Conservation (phyloP, 2,113 vertebrate species). For the Clarias batrachus region DNA sequence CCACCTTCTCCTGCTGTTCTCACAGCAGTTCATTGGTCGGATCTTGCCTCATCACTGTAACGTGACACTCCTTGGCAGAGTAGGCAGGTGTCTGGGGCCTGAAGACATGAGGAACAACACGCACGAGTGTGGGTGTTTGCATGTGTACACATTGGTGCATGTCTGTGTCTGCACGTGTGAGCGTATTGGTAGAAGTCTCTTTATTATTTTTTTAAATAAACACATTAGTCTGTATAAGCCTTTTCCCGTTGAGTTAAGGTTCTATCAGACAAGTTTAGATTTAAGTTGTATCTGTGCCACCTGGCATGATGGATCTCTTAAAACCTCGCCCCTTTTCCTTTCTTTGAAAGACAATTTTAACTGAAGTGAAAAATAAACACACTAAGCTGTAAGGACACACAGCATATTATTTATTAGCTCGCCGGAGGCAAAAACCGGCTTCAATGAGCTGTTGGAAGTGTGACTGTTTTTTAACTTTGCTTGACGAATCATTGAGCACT, state of each 20-base stretch:
- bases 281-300: not conserved
- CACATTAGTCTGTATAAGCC: not conserved
- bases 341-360: not conserved
- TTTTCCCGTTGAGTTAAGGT: not conserved
- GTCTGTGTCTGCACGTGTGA: constrained; percentile 49
- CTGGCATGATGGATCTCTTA: not conserved
- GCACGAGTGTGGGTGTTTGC: constrained; percentile 39
- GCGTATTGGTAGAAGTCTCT: constrained; percentile 40
- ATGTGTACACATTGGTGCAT: constrained; percentile 14
- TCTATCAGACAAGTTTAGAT: not conserved
- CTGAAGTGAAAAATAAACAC: constrained; percentile 1
- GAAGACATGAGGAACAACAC: constrained; percentile 45
- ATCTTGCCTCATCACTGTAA: constrained; percentile 68
- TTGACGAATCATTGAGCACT: constrained; percentile 53
- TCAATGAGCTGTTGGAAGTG: constrained; percentile 30
- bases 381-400: not conserved
- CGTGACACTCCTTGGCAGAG: constrained; percentile 56
- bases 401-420: constrained; percentile 11
- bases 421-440: constrained; percentile 23
- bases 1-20: constrained; percentile 75
- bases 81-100: constrained; percentile 59
- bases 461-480: constrained; percentile 5
- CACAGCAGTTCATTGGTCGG: constrained; percentile 72
- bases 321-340: not conserved
- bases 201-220: constrained; percentile 4